Evolutionary conservation across 2,888 invertebrate species (phyloP).

Genomic region (Torymus auratus): DNA sequence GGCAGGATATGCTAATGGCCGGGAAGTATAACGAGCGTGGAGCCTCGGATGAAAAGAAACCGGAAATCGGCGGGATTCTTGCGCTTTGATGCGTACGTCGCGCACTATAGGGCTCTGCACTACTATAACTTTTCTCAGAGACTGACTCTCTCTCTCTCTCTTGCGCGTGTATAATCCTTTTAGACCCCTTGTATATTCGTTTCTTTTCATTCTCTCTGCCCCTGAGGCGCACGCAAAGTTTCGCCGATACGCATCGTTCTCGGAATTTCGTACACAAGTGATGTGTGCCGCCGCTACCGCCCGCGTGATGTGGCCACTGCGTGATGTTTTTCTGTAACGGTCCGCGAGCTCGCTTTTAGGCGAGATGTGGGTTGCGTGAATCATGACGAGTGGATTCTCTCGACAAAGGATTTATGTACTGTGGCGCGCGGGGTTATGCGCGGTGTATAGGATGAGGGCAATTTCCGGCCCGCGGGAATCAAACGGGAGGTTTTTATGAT

Average conservation of each 20-base stretch:
- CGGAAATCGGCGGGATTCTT: conserved; percentile 62
- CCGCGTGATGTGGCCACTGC: too few relatives aligned
- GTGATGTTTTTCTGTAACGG: too few relatives aligned
- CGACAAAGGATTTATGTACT: neutral
- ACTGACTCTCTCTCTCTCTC: neutral
- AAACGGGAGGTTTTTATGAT: too few relatives aligned
- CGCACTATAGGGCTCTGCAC: too few relatives aligned
- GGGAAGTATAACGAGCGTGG: conserved; percentile 20
- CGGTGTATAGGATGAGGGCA: too few relatives aligned
- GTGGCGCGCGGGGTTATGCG: neutral
- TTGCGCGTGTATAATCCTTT: conserved; percentile 6
- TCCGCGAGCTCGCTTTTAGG: neutral
- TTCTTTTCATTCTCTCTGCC: neutral
- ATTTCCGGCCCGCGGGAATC: too few relatives aligned
- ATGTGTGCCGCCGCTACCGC: too few relatives aligned
- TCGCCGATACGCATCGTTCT: too few relatives aligned
- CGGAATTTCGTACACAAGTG: too few relatives aligned
- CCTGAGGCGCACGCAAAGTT: too few relatives aligned
- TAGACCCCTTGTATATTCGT: neutral
- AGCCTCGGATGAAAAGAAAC: conserved; percentile 50
- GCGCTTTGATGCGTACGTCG: conserved; percentile 39
- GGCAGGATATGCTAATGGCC: conserved; percentile 41
- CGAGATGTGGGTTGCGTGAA: conserved; percentile 7
- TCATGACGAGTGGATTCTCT: conserved; percentile 4
- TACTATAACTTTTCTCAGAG: conserved; percentile 22